Percentiles rank a stretch among this genome's conserved stretches.
Conservation (phyloP, 37 sponge, comb jelly and placozoan genomes). For the Aplysina aerophoba region DNA sequence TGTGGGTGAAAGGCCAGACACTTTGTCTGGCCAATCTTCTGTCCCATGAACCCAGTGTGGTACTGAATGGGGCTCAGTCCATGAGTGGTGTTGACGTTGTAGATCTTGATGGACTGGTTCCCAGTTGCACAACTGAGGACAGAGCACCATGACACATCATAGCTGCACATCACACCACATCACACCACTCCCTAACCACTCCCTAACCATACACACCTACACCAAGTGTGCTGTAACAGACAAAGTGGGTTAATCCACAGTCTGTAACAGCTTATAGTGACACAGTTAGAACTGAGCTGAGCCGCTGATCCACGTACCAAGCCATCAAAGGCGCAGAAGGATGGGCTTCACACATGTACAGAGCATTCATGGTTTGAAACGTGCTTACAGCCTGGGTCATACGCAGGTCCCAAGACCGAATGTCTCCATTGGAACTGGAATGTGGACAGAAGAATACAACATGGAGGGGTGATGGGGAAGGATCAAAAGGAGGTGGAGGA, state of each 20-base stretch:
- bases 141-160: neutral
- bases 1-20: conserved; percentile 93
- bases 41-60: conserved; percentile 96
- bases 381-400: conserved; percentile 52
- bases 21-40: conserved; percentile 81
- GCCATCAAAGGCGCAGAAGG: conserved; percentile 68
- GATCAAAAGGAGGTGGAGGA: too few relatives aligned
- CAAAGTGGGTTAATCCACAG: neutral
- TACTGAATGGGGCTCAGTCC: conserved; percentile 79
- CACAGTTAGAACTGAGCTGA: neutral
- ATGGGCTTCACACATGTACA: conserved; percentile 71
- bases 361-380: conserved; percentile 5
- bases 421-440: conserved; percentile 76
- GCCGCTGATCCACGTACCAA: conserved; percentile 46
- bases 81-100: conserved; percentile 64
- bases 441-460: neutral
- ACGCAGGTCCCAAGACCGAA: conserved; percentile 81
- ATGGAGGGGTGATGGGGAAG: too few relatives aligned
- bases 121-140: conserved; percentile 47
- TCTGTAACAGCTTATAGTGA: neutral
- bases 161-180: neutral
- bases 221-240: neutral
- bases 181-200: neutral
- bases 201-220: neutral
- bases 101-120: conserved; percentile 75